Evolutionary conservation across 2,797 vertebrate genomes (phyloP), one percentile per base, ranked within the genome.

Genomic region (Rhinophrynus dorsalis): DNA sequence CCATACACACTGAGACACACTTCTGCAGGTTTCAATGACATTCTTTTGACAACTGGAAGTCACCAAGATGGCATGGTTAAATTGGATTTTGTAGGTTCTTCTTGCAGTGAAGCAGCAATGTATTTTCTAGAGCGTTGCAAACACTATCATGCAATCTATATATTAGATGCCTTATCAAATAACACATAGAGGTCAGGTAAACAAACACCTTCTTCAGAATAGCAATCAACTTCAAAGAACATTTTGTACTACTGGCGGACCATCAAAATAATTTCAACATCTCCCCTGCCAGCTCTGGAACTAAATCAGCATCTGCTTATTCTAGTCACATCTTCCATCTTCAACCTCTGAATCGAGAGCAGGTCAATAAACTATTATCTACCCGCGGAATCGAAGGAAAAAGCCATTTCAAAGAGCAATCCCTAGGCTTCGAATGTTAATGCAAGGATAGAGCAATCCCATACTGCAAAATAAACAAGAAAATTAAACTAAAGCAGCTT

Each of bases 361-460:
- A 30, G 55, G 61, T 75, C 67, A 75, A 65, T 75, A 69, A 75
- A 70, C 67, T 54, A 75, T 70, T 70, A 70, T 66, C 56, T 59
- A 18, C 38, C 27, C 29, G 40, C n/a, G 27, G 32, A 66, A 70
- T 75, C 38, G 30, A 60, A 30, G 20, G 27, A 65, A 72, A n/a
- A 70, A 60, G 24, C 45, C 44, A 69, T 55, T 55, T 75, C 54
- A 61, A 40, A 26, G n/a, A 38, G 67, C 54, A 59, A 54, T 65
- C 60, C 21, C 13, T 1, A 32, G 15, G 61, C 70, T 48, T 20
- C 7, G 40, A 30, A 15, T 18, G 45, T 32, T 30, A 48, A 56
- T 30, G 40, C 17, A 11, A 15, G 55, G 30, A 48, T 32, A 48
- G 11, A 48, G 56, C 47, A 3, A 70, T 24, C 61, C 40, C 24